These are phyloP conservation scores for Noctua pronuba DNA, from an alignment of 2,888 invertebrate species.

Conservation along the genomic window DNA sequence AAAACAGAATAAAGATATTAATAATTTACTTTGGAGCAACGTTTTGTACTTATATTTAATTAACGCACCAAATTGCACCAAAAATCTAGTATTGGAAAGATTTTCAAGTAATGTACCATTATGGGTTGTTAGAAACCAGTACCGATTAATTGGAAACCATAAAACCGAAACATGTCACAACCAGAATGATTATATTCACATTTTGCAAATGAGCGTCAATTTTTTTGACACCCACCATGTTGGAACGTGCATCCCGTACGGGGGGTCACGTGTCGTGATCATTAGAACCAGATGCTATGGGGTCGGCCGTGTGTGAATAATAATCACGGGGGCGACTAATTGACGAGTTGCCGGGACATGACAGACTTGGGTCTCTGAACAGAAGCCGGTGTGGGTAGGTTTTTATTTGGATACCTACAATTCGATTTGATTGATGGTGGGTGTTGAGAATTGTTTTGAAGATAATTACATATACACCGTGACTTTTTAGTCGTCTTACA, in stretches of 20 bases:
- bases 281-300: slow-evolving; percentile 82
- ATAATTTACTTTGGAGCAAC: neutral
- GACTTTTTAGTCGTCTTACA: no score
- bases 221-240: slow-evolving; percentile 56
- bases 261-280: slow-evolving; percentile 76
- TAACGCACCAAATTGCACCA: neutral
- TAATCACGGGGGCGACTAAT: slow-evolving; percentile 78
- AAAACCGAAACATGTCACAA: neutral
- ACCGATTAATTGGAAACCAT: neutral
- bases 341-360: slow-evolving; percentile 72
- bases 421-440: slow-evolving; percentile 12
- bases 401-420: slow-evolving; percentile 25
- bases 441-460: neutral
- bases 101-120: neutral
- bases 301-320: slow-evolving; percentile 74
- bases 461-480: no score
- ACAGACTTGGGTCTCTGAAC: slow-evolving; percentile 61
- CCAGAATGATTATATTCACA: slow-evolving; percentile 13
- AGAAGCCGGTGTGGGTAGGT: slow-evolving; percentile 11
- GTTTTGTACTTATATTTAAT: neutral
- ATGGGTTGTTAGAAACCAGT: neutral
- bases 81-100: neutral
- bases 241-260: slow-evolving; percentile 40
- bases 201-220: slow-evolving; percentile 37
- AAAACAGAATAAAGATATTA: neutral